phyloP scores from a whole-genome alignment of 2,113 vertebrate species.

The Beaufortia kweichowensis region DNA sequence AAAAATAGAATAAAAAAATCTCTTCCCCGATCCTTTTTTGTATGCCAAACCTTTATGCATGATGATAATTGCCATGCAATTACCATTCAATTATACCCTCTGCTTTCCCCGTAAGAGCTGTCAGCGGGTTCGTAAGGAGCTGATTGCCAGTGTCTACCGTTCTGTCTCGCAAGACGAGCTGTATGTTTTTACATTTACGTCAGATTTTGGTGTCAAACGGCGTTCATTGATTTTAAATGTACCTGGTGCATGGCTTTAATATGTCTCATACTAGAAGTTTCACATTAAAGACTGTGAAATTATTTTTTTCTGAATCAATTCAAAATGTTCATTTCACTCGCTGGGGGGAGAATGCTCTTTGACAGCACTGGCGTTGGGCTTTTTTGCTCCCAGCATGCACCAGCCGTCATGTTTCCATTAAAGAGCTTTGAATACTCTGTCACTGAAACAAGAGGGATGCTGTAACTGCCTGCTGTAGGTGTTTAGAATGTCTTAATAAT shows the following conservation, averaged over 20 bases:
- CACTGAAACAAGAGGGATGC: constrained; percentile 43
- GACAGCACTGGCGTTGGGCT: constrained; percentile 28
- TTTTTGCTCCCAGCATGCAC: constrained; percentile 11
- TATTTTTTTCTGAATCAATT: constrained; percentile 36
- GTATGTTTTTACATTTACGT: constrained; percentile 4
- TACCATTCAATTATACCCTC: constrained; percentile 45
- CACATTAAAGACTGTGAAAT: not conserved
- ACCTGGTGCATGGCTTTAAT: not conserved
- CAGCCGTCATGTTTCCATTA: constrained; percentile 45
- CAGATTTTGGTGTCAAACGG: not conserved
- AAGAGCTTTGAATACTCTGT: constrained; percentile 41
- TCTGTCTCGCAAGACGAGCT: not conserved
- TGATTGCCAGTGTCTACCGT: constrained; percentile 27
- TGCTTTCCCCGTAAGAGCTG: constrained; percentile 47
- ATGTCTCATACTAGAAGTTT: constrained; percentile 5
- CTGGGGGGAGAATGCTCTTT: constrained; percentile 28
- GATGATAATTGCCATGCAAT: constrained; percentile 55
- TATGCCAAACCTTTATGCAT: constrained; percentile 55
- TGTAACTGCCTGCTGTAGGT: constrained; percentile 21
- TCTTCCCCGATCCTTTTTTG: constrained; percentile 52
- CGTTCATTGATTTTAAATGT: not conserved
- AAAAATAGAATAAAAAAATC: constrained; percentile 37
- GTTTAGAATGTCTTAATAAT: constrained; percentile 38
- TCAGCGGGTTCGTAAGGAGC: constrained; percentile 32
- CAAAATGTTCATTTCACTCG: constrained; percentile 9